Base-by-base conservation (phyloP, 2,113 vertebrate genomes). In the Lophotis ruficrista region DNA sequence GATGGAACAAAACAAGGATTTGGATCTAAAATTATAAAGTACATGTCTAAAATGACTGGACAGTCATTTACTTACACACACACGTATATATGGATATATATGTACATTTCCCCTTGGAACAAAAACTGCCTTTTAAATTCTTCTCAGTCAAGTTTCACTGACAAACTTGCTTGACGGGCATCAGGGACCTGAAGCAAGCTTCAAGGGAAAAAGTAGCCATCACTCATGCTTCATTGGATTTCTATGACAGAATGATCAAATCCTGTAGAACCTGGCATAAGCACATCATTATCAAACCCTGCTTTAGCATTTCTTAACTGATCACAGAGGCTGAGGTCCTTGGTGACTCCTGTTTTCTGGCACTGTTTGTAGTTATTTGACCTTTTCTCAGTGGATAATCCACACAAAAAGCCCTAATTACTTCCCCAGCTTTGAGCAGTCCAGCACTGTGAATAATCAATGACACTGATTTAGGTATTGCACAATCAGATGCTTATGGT, bases 381-480 rank as follows among this genome's bases (percentile, higher is more conserved):
- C 99, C 99, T 99, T 99, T 99, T 99, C 99, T 99, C 98, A 98
- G 98, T 98, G 97, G 98, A 99, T 99, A 99, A 99, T 99, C 99
- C 99, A 99, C 99, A 99, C 98, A 99, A 99, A 99, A 99, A 99
- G 98, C 98, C 99, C 99, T 99, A 99, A 99, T 99, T 99, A 99
- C 99, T 99, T 99, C 98, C 98, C 98, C 98, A 97, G 98, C 98
- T 99, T 98, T 98, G 97, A 98, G 98, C 97, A 95, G 98, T 97
- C 98, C 98, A 98, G 98, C 98, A 97, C 96, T 97, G 97, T 98
- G 99, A 98, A 99, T 99, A 99, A 99, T 99, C 99, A 99, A 99
- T 99, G 98, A 93, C 96, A 92, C 98, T 99, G 98, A 99, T 99
- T 99, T 97, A 98, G 98, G 98, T 98, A 99, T 99, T 99, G 98